Evolutionary conservation across 1,140 invertebrate genomes (phyloP), one percentile per base, ranked within the genome.

Genomic region (Ceratosolen solmsi): DNA sequence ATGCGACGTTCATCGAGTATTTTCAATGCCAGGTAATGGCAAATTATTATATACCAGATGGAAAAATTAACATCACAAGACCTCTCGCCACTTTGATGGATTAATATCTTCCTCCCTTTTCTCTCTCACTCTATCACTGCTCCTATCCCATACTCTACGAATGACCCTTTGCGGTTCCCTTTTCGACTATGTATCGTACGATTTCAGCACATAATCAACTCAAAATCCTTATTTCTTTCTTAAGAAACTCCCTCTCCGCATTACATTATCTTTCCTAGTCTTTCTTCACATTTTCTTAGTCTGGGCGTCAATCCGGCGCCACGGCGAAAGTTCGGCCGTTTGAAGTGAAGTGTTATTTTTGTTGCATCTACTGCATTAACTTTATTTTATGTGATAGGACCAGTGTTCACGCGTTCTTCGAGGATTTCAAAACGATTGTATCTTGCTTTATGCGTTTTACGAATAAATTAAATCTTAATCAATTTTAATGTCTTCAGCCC

Each of bases 381-480:
- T 17, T 36, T 65, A 36, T 36, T 65, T 65, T 20, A 36, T 33
- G 30, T 3, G 60, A 38, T n/a, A 17, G 8, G n/a, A 38, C 20
- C 4, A 22, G 17, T 68, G 7, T 38, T 68, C 20, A 0, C 33
- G 9, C n/a, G 33, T 20, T n/a, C 7, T 38, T 38, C 33, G 33
- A 38, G 36, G 27, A 38, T n/a, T 68, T n/a, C 63, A 38, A 68
- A 68, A 22, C 8, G 33, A 68, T 68, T 68, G 22, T n/a, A 68
- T 68, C 20, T 68, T 20, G 0, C n/a, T 68, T 68, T 68, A 68
- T 68, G 63, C 33, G 22, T 36, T 38, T 68, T 38, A 2, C 17
- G 63, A 68, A 38, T 38, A 38, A 38, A 68, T 68, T 63, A 68
- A 68, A n/a, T 38, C 33, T 38, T n/a, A 68, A 65, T 65, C 60